Base-by-base conservation (phyloP, 2,113 vertebrate genomes). In the Bos indicus region DNA sequence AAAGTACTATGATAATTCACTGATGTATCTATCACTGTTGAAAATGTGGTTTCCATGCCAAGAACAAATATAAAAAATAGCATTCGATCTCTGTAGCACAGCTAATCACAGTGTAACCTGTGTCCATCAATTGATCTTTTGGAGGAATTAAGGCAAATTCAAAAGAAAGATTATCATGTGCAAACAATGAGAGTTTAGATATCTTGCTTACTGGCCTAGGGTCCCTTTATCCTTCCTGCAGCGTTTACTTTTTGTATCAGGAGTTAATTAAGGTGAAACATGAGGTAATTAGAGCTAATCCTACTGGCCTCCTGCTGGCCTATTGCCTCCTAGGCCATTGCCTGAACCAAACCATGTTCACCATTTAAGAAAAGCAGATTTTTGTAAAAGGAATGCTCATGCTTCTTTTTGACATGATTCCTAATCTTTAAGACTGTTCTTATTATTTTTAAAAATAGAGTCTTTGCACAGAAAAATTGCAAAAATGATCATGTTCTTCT, bases 181-280 rank as follows among this genome's bases (percentile, higher is more conserved):
- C 98, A 99, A 99, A 99, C 98, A 98, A 98, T 98, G 97, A 95
- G 12, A 51, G 95, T 94, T 99, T 98, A 98, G 98, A 97, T 98
- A 98, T 96, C 98, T 98, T 98, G 96, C 98, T 97, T 97, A 97
- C 94, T 98, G 98, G 98, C 98, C 98, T 98, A 96, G 97, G 95
- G 99, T 99, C 98, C 98, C 19, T 2, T 94, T 87, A 98, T 98
- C 97, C 98, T 98, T 98, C 99, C 98, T 98, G 97, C 92, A n/a
- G 98, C 89, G 93, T 98, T 99, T 99, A 98, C 98, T 98, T 99
- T 99, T 98, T 98, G 98, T 99, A 99, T 99, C 98, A 98, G 91
- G 98, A 99, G 98, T 99, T 99, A 99, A 99, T 99, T 99, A 99
- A 99, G 98, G 99, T 99, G 99, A 99, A 99, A 99, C 98, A 98